Evolutionary conservation across 2,888 invertebrate genomes (phyloP).

Genomic region (Acleris sparsana): DNA sequence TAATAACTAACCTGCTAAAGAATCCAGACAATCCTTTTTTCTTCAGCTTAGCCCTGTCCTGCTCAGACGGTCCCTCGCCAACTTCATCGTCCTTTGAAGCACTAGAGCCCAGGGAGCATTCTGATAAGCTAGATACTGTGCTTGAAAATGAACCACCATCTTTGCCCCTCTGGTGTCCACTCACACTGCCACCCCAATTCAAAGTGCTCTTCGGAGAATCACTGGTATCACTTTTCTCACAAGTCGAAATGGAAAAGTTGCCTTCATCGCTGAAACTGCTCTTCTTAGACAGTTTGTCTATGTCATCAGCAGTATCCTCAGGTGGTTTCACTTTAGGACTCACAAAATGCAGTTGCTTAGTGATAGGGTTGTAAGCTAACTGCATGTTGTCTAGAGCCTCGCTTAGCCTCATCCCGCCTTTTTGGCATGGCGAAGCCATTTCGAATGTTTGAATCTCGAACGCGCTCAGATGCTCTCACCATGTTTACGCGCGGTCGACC

Average conservation of each 20-base stretch:
- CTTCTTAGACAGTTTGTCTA: constrained; percentile 77
- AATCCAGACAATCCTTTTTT: constrained; percentile 85
- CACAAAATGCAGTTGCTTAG: constrained; percentile 87
- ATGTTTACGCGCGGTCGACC: constrained; percentile 50
- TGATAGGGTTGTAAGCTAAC: constrained; percentile 89
- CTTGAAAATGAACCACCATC: constrained; percentile 87
- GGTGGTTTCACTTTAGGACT: constrained; percentile 69
- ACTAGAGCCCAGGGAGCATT: constrained; percentile 86
- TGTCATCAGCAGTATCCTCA: constrained; percentile 63
- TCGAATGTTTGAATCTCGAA: constrained; percentile 51
- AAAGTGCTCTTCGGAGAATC: constrained; percentile 80
- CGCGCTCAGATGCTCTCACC: constrained; percentile 50
- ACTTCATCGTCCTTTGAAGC: constrained; percentile 79
- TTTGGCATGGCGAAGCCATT: constrained; percentile 74
- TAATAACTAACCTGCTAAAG: constrained; percentile 82
- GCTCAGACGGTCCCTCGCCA: constrained; percentile 56
- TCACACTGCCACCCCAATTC: constrained; percentile 76
- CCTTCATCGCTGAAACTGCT: constrained; percentile 81
- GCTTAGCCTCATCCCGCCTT: constrained; percentile 85
- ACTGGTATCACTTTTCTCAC: constrained; percentile 80
- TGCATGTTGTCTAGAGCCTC: constrained; percentile 89
- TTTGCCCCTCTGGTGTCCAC: constrained; percentile 79
- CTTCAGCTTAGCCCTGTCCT: constrained; percentile 76
- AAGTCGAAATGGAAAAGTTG: constrained; percentile 77
- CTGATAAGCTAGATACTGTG: constrained; percentile 88